Conservation (phyloP, 2,888 invertebrate genomes). For the Apodemia hepburni region DNA sequence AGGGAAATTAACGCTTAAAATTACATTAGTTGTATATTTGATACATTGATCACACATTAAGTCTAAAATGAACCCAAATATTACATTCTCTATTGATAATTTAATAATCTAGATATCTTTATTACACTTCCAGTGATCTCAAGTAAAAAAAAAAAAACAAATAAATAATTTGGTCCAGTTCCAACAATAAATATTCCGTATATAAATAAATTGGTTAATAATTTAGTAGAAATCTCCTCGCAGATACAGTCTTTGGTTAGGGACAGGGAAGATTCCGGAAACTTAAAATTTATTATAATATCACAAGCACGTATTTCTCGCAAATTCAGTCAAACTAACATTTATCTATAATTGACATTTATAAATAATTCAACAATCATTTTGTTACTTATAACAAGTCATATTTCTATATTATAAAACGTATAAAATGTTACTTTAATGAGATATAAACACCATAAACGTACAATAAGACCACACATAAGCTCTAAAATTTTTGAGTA, state of each 20-base stretch:
- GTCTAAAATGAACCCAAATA: slow-evolving; percentile 47
- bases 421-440: slow-evolving; percentile 14
- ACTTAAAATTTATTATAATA: slow-evolving; percentile 66
- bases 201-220: slow-evolving; percentile 43
- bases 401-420: slow-evolving; percentile 12
- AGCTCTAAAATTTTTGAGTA: neutral
- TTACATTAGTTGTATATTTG: slow-evolving; percentile 47
- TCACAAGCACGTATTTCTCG: slow-evolving; percentile 62
- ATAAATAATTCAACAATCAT: slow-evolving; percentile 18
- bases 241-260: slow-evolving; percentile 76
- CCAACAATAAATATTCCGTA: slow-evolving; percentile 49
- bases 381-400: slow-evolving; percentile 14
- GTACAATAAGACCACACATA: neutral
- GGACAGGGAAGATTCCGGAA: slow-evolving; percentile 66
- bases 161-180: slow-evolving; percentile 68
- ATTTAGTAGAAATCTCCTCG: slow-evolving; percentile 53
- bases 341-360: slow-evolving; percentile 18
- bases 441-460: slow-evolving; percentile 14
- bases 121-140: neutral
- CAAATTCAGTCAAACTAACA: slow-evolving; percentile 41
- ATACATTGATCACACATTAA: slow-evolving; percentile 53
- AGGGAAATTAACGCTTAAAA: slow-evolving; percentile 46
- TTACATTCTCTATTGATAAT: slow-evolving; percentile 35
- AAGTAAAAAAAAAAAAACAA: neutral
- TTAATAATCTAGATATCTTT: slow-evolving; percentile 11